Evolutionary conservation across 2,888 invertebrate genomes (phyloP), one percentile per base, ranked within the genome.

Genomic region (Ferdinandea cuprea): DNA sequence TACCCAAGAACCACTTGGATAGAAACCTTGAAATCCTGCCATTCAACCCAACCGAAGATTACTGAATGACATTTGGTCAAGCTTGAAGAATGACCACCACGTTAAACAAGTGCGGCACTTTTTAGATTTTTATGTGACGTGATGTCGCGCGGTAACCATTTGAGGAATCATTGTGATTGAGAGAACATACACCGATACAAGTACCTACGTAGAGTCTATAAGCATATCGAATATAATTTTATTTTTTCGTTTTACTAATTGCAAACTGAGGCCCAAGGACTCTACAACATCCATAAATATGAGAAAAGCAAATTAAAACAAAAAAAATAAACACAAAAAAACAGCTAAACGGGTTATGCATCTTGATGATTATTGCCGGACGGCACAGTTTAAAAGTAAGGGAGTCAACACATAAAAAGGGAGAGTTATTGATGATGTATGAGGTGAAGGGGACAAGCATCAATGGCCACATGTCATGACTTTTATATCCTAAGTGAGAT

Each of bases 1-100:
- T 42, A 42, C 42, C 42, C 9, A 9, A 9, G 15, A 2, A 46
- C 11, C 42, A 73, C 59, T 63, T 35, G 28, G 40, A 61, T 83
- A 61, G 77, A 77, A 83, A 73, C 83, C 83, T 83, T 83, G 83
- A 83, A 78, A 83, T 78, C 72, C 58, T 83, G 78, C 63, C 83
- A 78, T 81, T 81, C 81, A 81, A 81, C 81, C 66, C 61, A 58
- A 54, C 68, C 79, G 40, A 58, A 68, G 80, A 80, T 80, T 80
- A 80, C 68, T 77, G 72, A 68, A 77, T 83, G 83, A 83, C 78
- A 83, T 78, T 77, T 83, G 83, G 83, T 68, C 72, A 63, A 77
- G 77, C 72, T 61, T 72, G 72, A 78, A 37, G 66, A 71, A 76
- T 76, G 77, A 61, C 77, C 81, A 77, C 71, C 81, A 66, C 59